phyloP scores from a whole-genome alignment of 2,888 invertebrate species.

The Drosophila lutescens region DNA sequence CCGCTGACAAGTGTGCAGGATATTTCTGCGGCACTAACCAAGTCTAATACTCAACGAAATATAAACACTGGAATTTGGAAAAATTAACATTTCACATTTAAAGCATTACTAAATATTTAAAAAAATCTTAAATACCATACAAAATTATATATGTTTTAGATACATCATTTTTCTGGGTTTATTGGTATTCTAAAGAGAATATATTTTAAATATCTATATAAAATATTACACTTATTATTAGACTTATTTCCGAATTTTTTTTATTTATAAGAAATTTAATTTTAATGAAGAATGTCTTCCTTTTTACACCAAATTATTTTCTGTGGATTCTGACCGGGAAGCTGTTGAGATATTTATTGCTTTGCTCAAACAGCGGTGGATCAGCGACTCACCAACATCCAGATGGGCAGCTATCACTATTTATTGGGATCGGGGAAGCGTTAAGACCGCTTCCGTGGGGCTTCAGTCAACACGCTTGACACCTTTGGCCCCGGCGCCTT shows the following conservation, averaged over 20 bases:
- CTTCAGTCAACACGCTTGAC: constrained; percentile 50
- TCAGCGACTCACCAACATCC: constrained; percentile 10
- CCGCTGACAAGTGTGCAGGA: constrained; percentile 66
- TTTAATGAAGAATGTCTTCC: too few species aligned
- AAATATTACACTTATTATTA: too few species aligned
- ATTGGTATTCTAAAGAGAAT: too few species aligned
- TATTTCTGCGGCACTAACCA: constrained; percentile 53
- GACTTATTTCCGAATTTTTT: too few species aligned
- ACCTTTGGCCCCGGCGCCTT: constrained; percentile 50
- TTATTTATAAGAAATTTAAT: too few species aligned
- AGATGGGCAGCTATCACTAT: constrained; percentile 26
- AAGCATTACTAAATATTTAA: too few species aligned
- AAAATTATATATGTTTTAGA: too few species aligned
- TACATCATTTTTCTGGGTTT: too few species aligned
- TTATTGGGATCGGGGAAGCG: constrained; percentile 23
- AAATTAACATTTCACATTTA: too few species aligned
- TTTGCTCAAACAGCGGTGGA: background rate
- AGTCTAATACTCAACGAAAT: constrained; percentile 2
- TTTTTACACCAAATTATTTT: background rate
- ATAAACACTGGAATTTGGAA: too few species aligned
- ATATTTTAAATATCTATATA: too few species aligned
- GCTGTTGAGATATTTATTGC: constrained; percentile 23
- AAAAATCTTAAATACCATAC: too few species aligned
- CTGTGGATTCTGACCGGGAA: background rate
- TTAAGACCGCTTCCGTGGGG: constrained; percentile 18